phyloP scores from a whole-genome alignment of 2,888 invertebrate genomes.

The Cyaniris semiargus region DNA sequence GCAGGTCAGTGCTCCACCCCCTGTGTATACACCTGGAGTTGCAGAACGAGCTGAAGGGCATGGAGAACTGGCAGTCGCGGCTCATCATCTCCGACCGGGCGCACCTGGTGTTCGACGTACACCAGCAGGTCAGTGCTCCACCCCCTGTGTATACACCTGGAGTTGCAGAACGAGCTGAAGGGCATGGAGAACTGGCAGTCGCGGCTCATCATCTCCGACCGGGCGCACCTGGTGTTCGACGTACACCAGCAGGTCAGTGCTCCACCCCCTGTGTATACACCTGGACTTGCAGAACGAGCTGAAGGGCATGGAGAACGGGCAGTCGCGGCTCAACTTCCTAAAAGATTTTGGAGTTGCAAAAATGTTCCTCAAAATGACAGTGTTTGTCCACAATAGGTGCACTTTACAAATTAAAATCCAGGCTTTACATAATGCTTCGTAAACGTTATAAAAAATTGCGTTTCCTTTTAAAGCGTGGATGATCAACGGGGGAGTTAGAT shows the following conservation, averaged over 20 bases:
- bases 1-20: constrained; percentile 63
- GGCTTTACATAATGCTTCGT: too few relatives aligned
- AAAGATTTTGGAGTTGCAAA: too few relatives aligned
- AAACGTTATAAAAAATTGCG: too few relatives aligned
- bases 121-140: constrained; percentile 82
- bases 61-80: constrained; percentile 89
- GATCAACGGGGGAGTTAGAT: too few relatives aligned
- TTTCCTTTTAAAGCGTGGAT: too few relatives aligned
- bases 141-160: too few relatives aligned
- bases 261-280: too few relatives aligned
- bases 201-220: constrained; percentile 94
- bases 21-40: too few relatives aligned
- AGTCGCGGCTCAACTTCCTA: constrained; percentile 82
- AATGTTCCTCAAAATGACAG: too few relatives aligned
- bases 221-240: constrained; percentile 97
- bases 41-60: constrained; percentile 88
- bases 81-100: constrained; percentile 97
- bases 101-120: constrained; percentile 95
- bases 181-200: constrained; percentile 91
- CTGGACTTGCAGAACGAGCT: neutral
- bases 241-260: constrained; percentile 87
- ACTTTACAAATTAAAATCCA: too few relatives aligned
- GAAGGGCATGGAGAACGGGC: constrained; percentile 61
- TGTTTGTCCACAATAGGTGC: too few relatives aligned
- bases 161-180: constrained; percentile 84